Base-by-base conservation (phyloP, 2,797 vertebrate genomes). In the Pterois miles region DNA sequence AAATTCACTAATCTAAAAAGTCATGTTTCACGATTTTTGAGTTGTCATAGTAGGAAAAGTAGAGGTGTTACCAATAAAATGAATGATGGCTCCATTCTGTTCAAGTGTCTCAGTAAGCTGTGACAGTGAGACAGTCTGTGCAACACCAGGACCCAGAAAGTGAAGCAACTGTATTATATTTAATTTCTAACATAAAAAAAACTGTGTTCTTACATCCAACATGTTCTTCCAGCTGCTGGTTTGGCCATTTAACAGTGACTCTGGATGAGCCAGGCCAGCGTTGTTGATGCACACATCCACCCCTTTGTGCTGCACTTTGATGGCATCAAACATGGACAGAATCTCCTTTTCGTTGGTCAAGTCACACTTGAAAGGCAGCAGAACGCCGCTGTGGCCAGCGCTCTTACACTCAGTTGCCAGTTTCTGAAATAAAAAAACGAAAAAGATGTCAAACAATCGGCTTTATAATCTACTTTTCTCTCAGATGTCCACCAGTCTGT, bases 361-460 rank as follows among this genome's bases (percentile, higher is more conserved):
- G 81, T 98, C 97, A 0, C 97, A 98, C 90, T 96, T 96, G 86
- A 96, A 96, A 0, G 97, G 97, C 68, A 98, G 90, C 81, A 98
- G 91, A 74, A 95, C 94, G 1, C 97, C 97, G 0, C 89, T 89
- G 25, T 95, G 94, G 48, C 96, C 96, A 0, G 94, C 93, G 1
- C 94, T 95, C 86, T 95, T 93, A 90, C 96, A 97, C 87, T 98
- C 96, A 0, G 95, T 95, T 40, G 96, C 94, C 90, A 97, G 75
- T 89, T 96, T 95, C 97, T 98, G 71, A 76, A 86, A 83, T 8
- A 2, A 40, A 73, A 6, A 74, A 60, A 20, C 1, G 3, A 2
- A 74, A 48, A 46, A 10, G 3, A 62, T n/a, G 34, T 59, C 20
- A 52, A 9, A 31, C 1, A 22, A 10, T 48, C 2, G 4, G 14